Conservation (phyloP, 2,113 vertebrate species). For the Triplophysa tibetana region DNA sequence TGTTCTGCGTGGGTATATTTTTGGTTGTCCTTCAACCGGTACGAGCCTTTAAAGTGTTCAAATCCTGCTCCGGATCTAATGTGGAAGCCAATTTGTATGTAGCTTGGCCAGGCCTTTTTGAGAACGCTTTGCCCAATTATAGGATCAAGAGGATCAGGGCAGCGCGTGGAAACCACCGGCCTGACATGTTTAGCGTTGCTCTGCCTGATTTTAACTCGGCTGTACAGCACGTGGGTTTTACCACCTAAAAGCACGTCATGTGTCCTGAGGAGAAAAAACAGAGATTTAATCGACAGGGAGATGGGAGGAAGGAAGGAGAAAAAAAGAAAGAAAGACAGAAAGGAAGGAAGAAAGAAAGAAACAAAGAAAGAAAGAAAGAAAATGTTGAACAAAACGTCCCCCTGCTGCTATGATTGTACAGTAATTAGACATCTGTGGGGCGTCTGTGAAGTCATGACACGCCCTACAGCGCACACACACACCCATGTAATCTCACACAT, state of each 20-base stretch:
- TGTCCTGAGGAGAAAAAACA: conserved; percentile 12
- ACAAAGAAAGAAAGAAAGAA: conserved; percentile 14
- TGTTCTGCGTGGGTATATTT: not conserved
- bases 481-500: conserved; percentile 40
- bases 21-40: not conserved
- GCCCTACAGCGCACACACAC: not conserved
- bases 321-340: not conserved
- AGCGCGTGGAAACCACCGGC: not conserved
- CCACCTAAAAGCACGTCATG: not conserved
- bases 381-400: conserved; percentile 55
- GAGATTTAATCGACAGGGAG: conserved; percentile 61
- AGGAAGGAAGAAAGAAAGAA: not conserved
- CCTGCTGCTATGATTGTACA: conserved; percentile 68
- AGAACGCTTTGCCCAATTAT: conserved; percentile 32
- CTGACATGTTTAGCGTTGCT: conserved; percentile 28
- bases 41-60: conserved; percentile 34
- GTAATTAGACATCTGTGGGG: conserved; percentile 81
- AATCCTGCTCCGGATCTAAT: conserved; percentile 28
- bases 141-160: conserved; percentile 38
- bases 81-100: conserved; percentile 27
- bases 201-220: conserved; percentile 20
- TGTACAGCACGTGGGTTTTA: conserved; percentile 18
- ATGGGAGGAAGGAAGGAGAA: conserved; percentile 8
- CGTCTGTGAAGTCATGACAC: conserved; percentile 55
- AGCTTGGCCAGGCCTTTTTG: conserved; percentile 2